Conservation (phyloP, 1,140 invertebrate genomes). For the Saccostrea cuccullata region DNA sequence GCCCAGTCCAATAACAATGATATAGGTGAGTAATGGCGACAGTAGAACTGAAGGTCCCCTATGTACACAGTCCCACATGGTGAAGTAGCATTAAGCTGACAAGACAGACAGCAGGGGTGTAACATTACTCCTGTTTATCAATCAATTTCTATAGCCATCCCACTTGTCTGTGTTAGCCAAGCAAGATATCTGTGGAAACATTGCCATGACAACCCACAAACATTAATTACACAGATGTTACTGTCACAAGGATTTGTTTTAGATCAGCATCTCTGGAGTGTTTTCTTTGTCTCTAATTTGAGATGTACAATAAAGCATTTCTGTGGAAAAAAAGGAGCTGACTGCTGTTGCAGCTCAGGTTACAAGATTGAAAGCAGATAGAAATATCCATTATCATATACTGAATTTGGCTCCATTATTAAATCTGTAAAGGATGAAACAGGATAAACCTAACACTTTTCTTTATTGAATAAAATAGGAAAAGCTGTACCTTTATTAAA, state of each 20-base stretch:
- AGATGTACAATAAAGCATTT: conserved; percentile 34
- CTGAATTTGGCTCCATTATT: not conserved
- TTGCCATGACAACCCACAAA: conserved; percentile 58
- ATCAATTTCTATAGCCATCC: conserved; percentile 31
- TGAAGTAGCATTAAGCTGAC: not conserved
- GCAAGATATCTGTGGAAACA: conserved; percentile 56
- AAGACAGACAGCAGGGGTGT: not conserved
- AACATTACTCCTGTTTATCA: conserved; percentile 13
- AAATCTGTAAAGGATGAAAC: no score
- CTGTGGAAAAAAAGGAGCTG: not conserved
- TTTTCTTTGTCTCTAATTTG: conserved; percentile 24
- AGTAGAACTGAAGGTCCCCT: not conserved
- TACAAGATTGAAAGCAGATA: not conserved
- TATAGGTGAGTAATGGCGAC: conserved; percentile 66
- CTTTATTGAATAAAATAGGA: no score
- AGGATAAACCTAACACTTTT: no score
- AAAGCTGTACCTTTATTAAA: no score
- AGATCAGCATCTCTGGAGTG: conserved; percentile 30
- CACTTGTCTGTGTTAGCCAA: conserved; percentile 12
- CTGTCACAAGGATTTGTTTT: conserved; percentile 26
- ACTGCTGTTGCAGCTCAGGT: not conserved
- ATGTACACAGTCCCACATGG: conserved; percentile 32
- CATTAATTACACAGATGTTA: conserved; percentile 53
- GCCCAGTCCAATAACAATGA: conserved; percentile 69
- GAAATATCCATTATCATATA: not conserved